phyloP scores from a whole-genome alignment of 2,797 vertebrate species.

The Picus viridis region DNA sequence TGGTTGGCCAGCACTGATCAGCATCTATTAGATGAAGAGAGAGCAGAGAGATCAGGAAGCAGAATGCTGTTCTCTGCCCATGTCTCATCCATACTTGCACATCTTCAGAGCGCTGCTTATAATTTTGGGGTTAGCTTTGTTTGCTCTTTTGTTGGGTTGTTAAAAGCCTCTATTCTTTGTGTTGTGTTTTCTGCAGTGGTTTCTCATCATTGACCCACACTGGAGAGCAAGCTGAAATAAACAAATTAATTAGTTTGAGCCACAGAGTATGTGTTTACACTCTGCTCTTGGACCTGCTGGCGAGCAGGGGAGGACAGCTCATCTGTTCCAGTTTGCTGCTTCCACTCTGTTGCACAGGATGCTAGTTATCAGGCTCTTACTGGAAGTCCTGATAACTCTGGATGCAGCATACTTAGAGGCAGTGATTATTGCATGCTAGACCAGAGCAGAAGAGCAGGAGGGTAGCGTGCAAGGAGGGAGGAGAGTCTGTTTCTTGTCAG shows the following conservation, averaged over 20 bases:
- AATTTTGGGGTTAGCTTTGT: not conserved
- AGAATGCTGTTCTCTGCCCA: not conserved
- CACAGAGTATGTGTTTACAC: slow-evolving; percentile 15
- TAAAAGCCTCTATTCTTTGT: slow-evolving; percentile 21
- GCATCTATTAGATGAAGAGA: not conserved
- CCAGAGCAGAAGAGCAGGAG: not conserved
- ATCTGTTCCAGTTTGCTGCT: slow-evolving; percentile 44
- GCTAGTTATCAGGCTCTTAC: not conserved
- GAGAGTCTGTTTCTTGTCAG: not conserved
- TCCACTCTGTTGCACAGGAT: not conserved
- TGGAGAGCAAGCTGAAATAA: slow-evolving; percentile 33
- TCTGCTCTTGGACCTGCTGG: slow-evolving; percentile 35
- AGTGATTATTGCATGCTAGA: slow-evolving; percentile 15
- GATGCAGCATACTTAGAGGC: not conserved
- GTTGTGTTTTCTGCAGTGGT: not conserved
- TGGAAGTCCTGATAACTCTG: slow-evolving; percentile 7
- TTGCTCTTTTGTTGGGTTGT: slow-evolving; percentile 8
- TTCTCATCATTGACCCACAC: slow-evolving; percentile 25
- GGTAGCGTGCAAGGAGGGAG: not conserved
- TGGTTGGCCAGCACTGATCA: not conserved
- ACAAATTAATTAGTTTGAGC: slow-evolving; percentile 48
- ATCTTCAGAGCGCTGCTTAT: not conserved
- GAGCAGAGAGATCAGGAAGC: not conserved
- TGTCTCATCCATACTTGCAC: not conserved
- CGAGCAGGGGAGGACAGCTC: slow-evolving; percentile 32